Evolutionary conservation across 2,113 vertebrate genomes (phyloP).

Genomic region (Phodopus roborovskii): DNA sequence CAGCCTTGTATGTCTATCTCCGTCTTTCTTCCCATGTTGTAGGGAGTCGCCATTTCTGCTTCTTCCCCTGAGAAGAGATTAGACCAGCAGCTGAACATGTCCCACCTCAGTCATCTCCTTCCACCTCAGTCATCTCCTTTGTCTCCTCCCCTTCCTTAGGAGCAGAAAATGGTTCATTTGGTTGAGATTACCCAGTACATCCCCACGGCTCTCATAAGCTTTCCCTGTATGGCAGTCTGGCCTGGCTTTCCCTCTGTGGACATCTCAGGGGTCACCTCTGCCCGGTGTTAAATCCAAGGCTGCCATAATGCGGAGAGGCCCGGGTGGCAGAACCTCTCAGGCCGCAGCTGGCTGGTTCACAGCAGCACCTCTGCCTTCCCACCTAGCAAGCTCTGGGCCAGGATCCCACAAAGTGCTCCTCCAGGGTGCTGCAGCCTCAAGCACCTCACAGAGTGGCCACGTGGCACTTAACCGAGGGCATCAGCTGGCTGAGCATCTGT

Average conservation of each 20-base stretch:
- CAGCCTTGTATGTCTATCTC: neutral
- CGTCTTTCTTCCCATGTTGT: neutral
- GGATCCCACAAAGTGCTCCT: rapidly evolving
- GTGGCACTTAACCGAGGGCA: neutral
- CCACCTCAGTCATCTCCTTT: rapidly evolving
- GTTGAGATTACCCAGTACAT: rapidly evolving
- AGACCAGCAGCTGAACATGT: rapidly evolving
- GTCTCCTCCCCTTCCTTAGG: rapidly evolving
- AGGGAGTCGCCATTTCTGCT: neutral
- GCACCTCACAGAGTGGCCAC: rapidly evolving
- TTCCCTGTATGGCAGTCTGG: neutral
- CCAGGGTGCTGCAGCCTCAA: neutral
- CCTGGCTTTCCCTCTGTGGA: no score
- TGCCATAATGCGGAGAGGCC: neutral
- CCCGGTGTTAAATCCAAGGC: neutral
- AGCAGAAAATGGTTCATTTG: neutral
- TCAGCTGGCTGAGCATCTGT: conserved; percentile 25
- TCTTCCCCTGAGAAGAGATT: neutral
- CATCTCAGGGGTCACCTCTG: rapidly evolving
- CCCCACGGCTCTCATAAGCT: rapidly evolving
- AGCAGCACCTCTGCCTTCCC: rapidly evolving
- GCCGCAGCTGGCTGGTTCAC: neutral
- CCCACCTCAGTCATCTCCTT: neutral
- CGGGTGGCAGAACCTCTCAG: rapidly evolving
- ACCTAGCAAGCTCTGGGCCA: neutral